phyloP scores from a whole-genome alignment of 1,140 invertebrate species.

The Battus philenor region DNA sequence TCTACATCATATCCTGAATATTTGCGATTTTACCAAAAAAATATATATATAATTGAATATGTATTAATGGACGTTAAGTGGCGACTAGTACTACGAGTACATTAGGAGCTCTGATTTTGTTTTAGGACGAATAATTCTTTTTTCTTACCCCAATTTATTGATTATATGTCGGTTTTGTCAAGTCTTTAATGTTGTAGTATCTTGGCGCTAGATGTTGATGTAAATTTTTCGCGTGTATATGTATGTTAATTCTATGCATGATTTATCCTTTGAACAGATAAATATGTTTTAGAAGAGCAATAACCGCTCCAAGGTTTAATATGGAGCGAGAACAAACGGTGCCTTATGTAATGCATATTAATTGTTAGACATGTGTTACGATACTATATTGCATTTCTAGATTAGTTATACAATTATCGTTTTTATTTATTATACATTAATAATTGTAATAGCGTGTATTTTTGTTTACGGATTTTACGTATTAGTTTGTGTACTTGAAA shows the following conservation, averaged over 20 bases:
- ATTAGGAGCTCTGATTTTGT: conserved; percentile 13
- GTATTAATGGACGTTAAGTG: conserved; percentile 30
- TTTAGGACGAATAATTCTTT: not conserved
- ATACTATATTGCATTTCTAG: conserved; percentile 72
- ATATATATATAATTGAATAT: conserved; percentile 2
- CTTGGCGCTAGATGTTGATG: conserved; percentile 46
- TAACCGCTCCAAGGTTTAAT: conserved; percentile 21
- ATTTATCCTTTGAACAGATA: conserved; percentile 61
- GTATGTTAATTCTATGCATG: conserved; percentile 60
- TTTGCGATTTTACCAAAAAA: conserved; percentile 42
- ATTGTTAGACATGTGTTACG: conserved; percentile 48
- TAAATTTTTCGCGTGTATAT: conserved; percentile 32
- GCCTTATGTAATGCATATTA: conserved; percentile 66
- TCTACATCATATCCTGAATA: conserved; percentile 44
- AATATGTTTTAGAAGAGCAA: conserved; percentile 62
- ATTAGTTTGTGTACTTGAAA: conserved; percentile 64
- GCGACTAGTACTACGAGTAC: conserved; percentile 43
- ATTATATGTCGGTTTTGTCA: conserved; percentile 7
- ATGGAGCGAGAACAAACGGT: conserved; percentile 41
- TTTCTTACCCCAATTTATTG: conserved; percentile 13
- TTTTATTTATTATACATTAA: conserved; percentile 68
- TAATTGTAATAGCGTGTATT: conserved; percentile 65
- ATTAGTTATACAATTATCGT: conserved; percentile 67
- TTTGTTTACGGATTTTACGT: conserved; percentile 65
- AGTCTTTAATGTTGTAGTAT: conserved; percentile 48